A percentile compares a stretch with the other conserved stretches of the same genome.
Evolutionary conservation across 2,113 vertebrate genomes (phyloP).

Genomic region (Poecile atricapillus): DNA sequence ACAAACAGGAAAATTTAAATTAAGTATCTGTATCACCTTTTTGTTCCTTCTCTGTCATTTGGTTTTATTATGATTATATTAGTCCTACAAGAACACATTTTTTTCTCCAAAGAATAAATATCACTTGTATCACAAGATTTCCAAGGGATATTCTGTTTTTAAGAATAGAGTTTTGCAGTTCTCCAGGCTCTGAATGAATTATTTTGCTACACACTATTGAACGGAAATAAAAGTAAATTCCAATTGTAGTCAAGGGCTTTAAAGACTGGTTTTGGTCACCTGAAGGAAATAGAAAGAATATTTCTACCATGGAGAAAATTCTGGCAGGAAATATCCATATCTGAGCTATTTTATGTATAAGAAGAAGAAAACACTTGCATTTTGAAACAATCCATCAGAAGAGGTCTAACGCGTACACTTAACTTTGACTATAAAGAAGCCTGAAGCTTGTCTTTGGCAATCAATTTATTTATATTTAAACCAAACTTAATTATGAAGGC

Average conservation of each 20-base stretch:
- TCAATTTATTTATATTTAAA: background rate
- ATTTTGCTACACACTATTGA: background rate
- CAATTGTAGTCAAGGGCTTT: background rate
- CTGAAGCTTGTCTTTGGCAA: background rate
- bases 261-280: background rate
- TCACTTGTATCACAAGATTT: background rate
- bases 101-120: background rate
- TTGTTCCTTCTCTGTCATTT: background rate
- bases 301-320: background rate
- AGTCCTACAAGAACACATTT: background rate
- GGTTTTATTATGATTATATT: background rate
- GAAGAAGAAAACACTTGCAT: background rate
- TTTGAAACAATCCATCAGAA: background rate
- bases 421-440: background rate
- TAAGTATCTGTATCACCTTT: background rate
- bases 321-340: background rate
- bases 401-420: background rate
- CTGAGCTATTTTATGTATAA: background rate
- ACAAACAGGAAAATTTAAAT: background rate
- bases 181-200: background rate
- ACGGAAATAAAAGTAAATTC: background rate
- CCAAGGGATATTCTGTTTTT: background rate
- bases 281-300: background rate
- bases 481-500: background rate
- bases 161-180: background rate